Evolutionary conservation across 2,113 vertebrate genomes (phyloP).

Genomic region (Strigops habroptila): DNA sequence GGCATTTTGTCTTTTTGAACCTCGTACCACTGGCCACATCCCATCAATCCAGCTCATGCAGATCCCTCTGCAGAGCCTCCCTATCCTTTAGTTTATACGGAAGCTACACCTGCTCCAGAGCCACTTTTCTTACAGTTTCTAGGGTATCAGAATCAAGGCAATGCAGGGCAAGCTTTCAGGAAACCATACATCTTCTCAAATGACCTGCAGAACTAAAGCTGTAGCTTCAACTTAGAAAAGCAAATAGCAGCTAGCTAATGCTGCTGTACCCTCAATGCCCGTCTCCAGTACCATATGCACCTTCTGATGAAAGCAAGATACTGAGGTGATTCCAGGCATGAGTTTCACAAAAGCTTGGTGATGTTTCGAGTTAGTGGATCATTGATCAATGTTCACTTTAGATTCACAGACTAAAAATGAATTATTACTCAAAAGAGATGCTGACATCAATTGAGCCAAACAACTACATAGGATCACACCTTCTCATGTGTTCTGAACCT

Average conservation of each 20-base stretch:
- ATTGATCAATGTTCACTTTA: neutral
- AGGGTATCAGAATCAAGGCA: neutral
- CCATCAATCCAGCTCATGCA: neutral
- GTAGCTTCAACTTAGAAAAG: neutral
- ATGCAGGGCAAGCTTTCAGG: neutral
- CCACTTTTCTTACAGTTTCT: neutral
- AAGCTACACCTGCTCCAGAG: neutral
- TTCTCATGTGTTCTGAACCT: neutral
- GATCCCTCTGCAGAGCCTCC: neutral
- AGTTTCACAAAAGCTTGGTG: neutral
- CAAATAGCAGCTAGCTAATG: neutral
- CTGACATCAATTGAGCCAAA: neutral
- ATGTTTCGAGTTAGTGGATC: neutral
- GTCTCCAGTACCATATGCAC: neutral
- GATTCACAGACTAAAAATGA: neutral
- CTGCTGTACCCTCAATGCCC: neutral
- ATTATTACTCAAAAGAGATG: neutral
- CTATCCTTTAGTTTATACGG: neutral
- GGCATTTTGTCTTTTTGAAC: neutral
- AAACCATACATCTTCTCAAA: neutral
- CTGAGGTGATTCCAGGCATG: neutral
- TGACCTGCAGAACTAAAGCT: neutral
- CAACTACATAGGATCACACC: accelerated
- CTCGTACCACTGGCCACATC: neutral
- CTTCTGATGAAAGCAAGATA: neutral